Conservation (phyloP, 2,113 vertebrate genomes). For the Apeltes quadracus region DNA sequence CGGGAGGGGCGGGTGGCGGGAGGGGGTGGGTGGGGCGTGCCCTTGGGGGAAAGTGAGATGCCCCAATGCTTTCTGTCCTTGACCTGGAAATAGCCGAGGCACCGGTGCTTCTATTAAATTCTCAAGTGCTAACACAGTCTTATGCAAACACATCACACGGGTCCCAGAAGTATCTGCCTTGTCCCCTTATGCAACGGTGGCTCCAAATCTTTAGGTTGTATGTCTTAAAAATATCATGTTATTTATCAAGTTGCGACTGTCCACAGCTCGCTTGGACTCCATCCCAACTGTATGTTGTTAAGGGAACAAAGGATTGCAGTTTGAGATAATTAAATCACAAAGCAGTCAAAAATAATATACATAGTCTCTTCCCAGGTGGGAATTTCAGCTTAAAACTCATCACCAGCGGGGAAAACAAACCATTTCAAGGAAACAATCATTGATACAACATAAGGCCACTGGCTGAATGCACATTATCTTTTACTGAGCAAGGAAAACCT, state of each 20-base stretch:
- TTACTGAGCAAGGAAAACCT: neutral
- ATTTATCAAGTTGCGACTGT: neutral
- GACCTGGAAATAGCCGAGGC: slow-evolving; percentile 45
- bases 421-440: slow-evolving; percentile 19
- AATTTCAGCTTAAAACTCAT: slow-evolving; percentile 5
- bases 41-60: no score
- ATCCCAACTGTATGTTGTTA: neutral
- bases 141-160: neutral
- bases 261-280: neutral
- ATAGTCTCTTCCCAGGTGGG: neutral
- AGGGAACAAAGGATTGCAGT: slow-evolving; percentile 4
- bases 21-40: no score
- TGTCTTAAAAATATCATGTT: neutral
- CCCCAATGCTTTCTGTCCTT: slow-evolving; percentile 36
- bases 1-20: neutral
- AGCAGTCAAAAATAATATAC: slow-evolving; percentile 1
- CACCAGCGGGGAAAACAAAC: neutral
- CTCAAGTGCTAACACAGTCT: neutral
- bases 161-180: neutral
- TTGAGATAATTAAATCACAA: slow-evolving; percentile 10
- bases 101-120: neutral
- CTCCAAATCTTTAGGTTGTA: neutral
- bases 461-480: slow-evolving; percentile 5
- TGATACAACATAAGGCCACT: slow-evolving; percentile 7
- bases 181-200: no score